A percentile compares a stretch with the other conserved stretches of the same genome.
Conservation (phyloP, 2,113 vertebrate species). For the Lamprotornis superbus region DNA sequence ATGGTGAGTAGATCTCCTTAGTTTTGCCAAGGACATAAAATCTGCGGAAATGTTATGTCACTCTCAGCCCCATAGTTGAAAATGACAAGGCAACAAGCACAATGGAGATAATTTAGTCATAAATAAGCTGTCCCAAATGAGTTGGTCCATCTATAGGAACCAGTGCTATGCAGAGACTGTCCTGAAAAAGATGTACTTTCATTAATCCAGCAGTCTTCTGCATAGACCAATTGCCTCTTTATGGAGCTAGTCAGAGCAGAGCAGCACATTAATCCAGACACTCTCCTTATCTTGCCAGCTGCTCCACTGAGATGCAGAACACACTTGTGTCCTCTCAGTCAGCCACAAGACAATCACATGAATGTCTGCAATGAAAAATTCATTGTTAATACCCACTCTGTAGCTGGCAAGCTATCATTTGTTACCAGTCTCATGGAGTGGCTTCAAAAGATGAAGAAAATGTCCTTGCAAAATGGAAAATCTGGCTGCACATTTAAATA, state of each 20-base stretch:
- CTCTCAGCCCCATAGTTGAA: neutral
- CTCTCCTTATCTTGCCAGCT: conserved; percentile 26
- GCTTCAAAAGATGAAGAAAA: conserved; percentile 42
- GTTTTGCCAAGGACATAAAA: neutral
- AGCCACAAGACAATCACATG: neutral
- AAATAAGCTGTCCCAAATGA: neutral
- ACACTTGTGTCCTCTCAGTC: conserved; percentile 5
- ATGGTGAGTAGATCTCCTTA: neutral
- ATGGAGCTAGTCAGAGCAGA: conserved; percentile 8
- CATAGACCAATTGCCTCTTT: neutral
- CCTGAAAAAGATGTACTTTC: neutral
- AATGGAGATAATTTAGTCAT: neutral
- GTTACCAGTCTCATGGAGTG: neutral
- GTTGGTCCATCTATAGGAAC: neutral
- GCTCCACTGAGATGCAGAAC: conserved; percentile 36
- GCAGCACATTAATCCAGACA: conserved; percentile 10
- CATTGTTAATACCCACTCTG: neutral
- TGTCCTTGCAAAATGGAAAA: neutral
- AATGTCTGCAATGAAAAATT: conserved; percentile 27
- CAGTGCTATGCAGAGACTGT: neutral
- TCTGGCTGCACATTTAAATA: conserved; percentile 13
- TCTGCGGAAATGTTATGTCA: neutral
- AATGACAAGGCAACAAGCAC: neutral
- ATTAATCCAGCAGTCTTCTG: neutral
- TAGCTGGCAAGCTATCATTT: conserved; percentile 15